Percentiles rank a stretch among this genome's conserved stretches.
Evolutionary conservation across 2,113 vertebrate genomes (phyloP).

Genomic region (Morphnarchus princeps): DNA sequence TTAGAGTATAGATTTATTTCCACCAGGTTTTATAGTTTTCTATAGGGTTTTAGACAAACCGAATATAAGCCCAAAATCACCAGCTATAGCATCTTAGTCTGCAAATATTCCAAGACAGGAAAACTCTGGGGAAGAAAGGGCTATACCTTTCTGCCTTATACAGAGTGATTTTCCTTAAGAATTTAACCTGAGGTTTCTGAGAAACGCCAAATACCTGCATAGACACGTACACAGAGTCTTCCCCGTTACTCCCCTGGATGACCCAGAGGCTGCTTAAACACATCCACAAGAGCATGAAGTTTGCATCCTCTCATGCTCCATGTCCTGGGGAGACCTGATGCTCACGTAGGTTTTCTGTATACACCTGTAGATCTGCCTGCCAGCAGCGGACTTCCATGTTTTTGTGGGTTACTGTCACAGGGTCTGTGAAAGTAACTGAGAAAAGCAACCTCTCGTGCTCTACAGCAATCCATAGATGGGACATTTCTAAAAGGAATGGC

Average conservation of each 20-base stretch:
- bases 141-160: not conserved
- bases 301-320: accelerated
- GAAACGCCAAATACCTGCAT: not conserved
- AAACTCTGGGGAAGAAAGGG: not conserved
- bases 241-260: not conserved
- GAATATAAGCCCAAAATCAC: not conserved
- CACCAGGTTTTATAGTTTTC: not conserved
- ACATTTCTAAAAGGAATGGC: not conserved
- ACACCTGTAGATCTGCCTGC: not conserved
- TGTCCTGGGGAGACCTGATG: not conserved
- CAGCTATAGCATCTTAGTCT: not conserved
- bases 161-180: not conserved
- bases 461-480: not conserved
- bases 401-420: not conserved
- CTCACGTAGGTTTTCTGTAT: accelerated
- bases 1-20: not conserved
- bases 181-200: not conserved
- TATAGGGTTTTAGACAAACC: not conserved
- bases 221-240: accelerated
- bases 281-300: not conserved
- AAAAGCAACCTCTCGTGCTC: not conserved
- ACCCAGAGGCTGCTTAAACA: not conserved
- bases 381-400: accelerated
- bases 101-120: not conserved
- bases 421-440: not conserved